Base-by-base conservation (phyloP, 2,113 vertebrate species). In the Pomatorhinus ruficollis region DNA sequence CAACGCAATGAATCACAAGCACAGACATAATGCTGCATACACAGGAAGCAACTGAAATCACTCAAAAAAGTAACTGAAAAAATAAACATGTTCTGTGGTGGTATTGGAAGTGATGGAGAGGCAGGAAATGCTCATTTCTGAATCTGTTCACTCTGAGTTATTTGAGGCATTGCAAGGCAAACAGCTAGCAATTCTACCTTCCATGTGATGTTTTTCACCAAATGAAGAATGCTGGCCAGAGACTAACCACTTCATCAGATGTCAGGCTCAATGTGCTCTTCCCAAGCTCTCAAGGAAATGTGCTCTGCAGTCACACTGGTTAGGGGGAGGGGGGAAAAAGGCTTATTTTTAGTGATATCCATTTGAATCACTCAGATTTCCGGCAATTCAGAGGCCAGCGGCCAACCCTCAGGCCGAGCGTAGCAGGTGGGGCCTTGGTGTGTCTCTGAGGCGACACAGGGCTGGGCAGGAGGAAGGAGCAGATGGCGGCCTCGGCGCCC, bases 1-100 rank as follows among this genome's bases (percentile, higher is more conserved):
- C 93, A 95, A 65, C 24, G 33, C 39, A 82, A 89, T 95, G 82
- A 95, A 93, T 97, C 87, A 93, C 79, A 90, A 90, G 50, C 35
- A 64, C 37, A 94, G 87, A 53, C 59, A 60, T 42, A 84, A 68
- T 31, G 45, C 52, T 81, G n/a, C 44, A 6, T 50, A n/a, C 65
- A 66, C n/a, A 57, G 31, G 54, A 83, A 93, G 84, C 23, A 39
- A 77, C 45, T 18, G 37, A 79, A 91, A 89, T 50, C 56, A 53
- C 56, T 45, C 37, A 57, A 85, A 69, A 92, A 94, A 88, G 30
- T 69, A 82, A 88, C 70, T 53, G 39, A 66, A 70, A 92, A 93
- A 81, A 81, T 68, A 79, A 95, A 66, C 30, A 4, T 23, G 18
- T 80, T 93, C 53, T 65, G 54, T 12, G 6, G 35, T 39, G 44